phyloP scores from a whole-genome alignment of 1,140 invertebrate species.

The Adoxophyes honmai region DNA sequence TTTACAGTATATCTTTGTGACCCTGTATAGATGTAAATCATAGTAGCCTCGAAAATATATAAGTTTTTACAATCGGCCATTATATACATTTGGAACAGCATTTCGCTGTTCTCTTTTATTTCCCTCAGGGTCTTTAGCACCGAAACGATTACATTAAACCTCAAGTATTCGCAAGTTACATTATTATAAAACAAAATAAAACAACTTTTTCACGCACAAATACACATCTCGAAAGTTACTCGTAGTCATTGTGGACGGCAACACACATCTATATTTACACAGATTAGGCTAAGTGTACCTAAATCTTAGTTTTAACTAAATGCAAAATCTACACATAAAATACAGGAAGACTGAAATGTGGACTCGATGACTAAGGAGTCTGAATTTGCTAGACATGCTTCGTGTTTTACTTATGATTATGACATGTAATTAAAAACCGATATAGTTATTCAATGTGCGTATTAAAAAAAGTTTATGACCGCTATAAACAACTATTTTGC shows the following conservation, averaged over 20 bases:
- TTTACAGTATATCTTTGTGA: constrained; percentile 47
- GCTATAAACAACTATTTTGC: background rate
- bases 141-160: constrained; percentile 28
- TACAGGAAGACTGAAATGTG: constrained; percentile 48
- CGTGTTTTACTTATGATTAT: background rate
- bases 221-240: constrained; percentile 3
- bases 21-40: constrained; percentile 50
- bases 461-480: background rate
- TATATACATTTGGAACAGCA: constrained; percentile 45
- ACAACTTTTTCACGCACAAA: background rate
- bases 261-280: constrained; percentile 15
- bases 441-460: background rate
- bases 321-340: constrained; percentile 52
- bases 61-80: constrained; percentile 50
- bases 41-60: constrained; percentile 57
- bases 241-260: constrained; percentile 50
- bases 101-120: constrained; percentile 28
- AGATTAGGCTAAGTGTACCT: constrained; percentile 11
- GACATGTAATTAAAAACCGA: background rate
- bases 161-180: background rate
- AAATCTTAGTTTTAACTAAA: constrained; percentile 47
- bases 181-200: too few species aligned
- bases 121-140: constrained; percentile 56
- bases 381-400: constrained; percentile 12
- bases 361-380: constrained; percentile 28